Evolutionary conservation across 2,113 vertebrate genomes (phyloP).

Genomic region (Ariopsis seemanni): DNA sequence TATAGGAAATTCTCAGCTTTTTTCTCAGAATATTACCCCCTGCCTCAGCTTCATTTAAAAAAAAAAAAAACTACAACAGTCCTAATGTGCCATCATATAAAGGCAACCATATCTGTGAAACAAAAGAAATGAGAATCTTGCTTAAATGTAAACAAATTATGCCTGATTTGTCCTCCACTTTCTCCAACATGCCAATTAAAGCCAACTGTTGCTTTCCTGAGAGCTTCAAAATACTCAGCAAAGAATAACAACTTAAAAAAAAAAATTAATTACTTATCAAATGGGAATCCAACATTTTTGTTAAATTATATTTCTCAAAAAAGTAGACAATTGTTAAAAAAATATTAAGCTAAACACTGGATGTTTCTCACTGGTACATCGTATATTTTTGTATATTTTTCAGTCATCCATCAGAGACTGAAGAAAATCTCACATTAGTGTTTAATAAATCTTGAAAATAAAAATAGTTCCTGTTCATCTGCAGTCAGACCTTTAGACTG

Average conservation of each 20-base stretch:
- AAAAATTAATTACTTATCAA: background rate
- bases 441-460: slow-evolving; percentile 20
- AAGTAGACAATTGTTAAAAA: background rate
- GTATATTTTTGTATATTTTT: background rate
- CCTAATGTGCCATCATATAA: background rate
- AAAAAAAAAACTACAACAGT: too few species aligned
- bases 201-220: background rate
- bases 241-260: background rate
- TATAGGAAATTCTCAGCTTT: too few species aligned
- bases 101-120: background rate
- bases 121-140: background rate
- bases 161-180: background rate
- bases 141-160: background rate
- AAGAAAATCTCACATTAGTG: background rate
- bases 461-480: slow-evolving; percentile 2
- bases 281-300: background rate
- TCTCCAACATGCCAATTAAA: background rate
- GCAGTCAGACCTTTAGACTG: slow-evolving; percentile 20
- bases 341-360: background rate
- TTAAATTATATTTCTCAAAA: background rate
- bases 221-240: background rate
- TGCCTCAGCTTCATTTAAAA: too few species aligned
- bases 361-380: background rate
- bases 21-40: too few species aligned
- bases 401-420: background rate